A percentile compares a stretch with the other conserved stretches of the same genome.
These are phyloP conservation scores for Corythornis vintsioides DNA, from an alignment of 2,113 vertebrate species.

Conservation along the genomic window DNA sequence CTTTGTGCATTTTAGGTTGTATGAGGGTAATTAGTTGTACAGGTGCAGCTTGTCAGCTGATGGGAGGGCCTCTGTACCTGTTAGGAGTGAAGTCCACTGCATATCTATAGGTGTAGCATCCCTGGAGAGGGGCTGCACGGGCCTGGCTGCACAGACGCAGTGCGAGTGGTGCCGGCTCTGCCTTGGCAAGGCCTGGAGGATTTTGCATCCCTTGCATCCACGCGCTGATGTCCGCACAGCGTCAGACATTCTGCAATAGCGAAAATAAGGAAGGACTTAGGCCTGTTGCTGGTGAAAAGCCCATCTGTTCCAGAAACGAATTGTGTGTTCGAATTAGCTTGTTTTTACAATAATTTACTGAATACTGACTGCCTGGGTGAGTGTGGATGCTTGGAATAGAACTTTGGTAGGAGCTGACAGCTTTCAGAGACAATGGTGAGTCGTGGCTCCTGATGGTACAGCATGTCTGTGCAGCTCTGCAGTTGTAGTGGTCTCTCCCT, in stretches of 20 bases:
- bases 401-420: neutral
- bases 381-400: neutral
- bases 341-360: neutral
- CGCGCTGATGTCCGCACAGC: neutral
- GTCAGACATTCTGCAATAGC: neutral
- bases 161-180: neutral
- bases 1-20: neutral
- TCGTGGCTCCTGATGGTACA: neutral
- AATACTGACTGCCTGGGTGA: neutral
- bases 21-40: neutral
- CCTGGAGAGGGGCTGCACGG: neutral
- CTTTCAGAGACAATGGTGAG: neutral
- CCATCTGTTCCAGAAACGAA: neutral
- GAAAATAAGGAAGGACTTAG: neutral
- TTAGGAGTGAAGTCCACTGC: rapidly evolving
- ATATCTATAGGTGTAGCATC: rapidly evolving
- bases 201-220: neutral
- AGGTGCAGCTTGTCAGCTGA: neutral
- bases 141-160: neutral
- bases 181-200: rapidly evolving
- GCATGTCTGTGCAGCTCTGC: neutral
- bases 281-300: rapidly evolving
- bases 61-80: neutral
- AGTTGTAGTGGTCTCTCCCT: neutral
- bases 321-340: neutral